Conservation (phyloP, 2,113 vertebrate genomes). For the Paramormyrops kingsleyae region DNA sequence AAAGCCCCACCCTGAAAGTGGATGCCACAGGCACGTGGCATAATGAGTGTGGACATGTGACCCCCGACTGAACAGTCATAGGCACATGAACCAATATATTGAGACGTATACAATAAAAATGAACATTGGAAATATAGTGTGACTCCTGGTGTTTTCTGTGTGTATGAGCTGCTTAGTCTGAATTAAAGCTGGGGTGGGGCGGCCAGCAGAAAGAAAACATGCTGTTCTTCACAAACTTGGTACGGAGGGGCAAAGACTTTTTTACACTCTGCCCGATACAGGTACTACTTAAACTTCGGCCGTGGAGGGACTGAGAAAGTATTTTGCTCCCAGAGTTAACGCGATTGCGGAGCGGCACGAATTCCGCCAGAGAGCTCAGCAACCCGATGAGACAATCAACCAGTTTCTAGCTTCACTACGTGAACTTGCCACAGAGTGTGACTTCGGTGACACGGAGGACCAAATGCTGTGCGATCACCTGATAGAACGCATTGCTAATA, state of each 20-base stretch:
- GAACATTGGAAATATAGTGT: neutral
- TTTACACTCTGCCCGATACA: neutral
- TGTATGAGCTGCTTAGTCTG: neutral
- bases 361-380: neutral
- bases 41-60: neutral
- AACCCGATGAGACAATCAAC: neutral
- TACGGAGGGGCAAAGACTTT: no score
- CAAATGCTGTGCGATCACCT: no score
- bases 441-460: neutral
- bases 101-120: conserved; percentile 17
- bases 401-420: neutral
- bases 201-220: no score
- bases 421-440: neutral
- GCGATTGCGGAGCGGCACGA: no score
- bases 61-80: neutral
- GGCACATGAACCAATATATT: neutral
- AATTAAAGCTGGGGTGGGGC: no score
- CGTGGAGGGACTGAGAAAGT: no score
- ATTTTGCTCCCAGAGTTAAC: no score
- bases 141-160: neutral
- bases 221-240: no score
- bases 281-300: neutral
- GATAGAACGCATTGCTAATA: neutral
- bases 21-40: no score
- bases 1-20: neutral